Percentiles rank a stretch among this genome's conserved stretches.
Evolutionary conservation across 2,888 invertebrate species (phyloP).

Genomic region (Heteropelma amictum): DNA sequence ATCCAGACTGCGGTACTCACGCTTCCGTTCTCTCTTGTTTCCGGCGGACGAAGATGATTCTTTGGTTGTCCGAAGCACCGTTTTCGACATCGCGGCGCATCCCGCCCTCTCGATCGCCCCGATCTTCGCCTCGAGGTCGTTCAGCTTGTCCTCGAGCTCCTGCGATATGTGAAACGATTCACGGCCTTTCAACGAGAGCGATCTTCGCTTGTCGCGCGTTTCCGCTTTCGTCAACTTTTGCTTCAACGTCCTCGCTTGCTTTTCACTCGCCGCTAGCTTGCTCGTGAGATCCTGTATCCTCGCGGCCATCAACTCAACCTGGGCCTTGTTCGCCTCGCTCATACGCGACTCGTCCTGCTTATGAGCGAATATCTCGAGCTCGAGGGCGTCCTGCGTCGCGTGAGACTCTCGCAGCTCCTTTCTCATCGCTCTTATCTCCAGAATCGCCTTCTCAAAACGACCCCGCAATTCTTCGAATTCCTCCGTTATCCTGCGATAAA

Average conservation of each 20-base stretch:
- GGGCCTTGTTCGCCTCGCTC: slow-evolving; percentile 84
- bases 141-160: slow-evolving; percentile 90
- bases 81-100: slow-evolving; percentile 77
- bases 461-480: slow-evolving; percentile 88
- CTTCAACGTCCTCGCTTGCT: slow-evolving; percentile 88
- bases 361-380: slow-evolving; percentile 87
- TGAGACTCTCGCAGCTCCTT: slow-evolving; percentile 89
- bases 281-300: slow-evolving; percentile 90
- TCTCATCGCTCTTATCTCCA: slow-evolving; percentile 91
- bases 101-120: slow-evolving; percentile 82
- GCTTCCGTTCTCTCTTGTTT: slow-evolving; percentile 78
- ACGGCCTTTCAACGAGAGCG: slow-evolving; percentile 89
- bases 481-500: slow-evolving; percentile 82
- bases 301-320: slow-evolving; percentile 89
- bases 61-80: slow-evolving; percentile 79
- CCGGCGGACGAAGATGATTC: slow-evolving; percentile 80
- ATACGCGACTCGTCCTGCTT: slow-evolving; percentile 85
- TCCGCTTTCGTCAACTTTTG: slow-evolving; percentile 89
- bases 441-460: slow-evolving; percentile 89
- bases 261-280: slow-evolving; percentile 89
- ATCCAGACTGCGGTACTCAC: slow-evolving; percentile 65
- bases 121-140: slow-evolving; percentile 89
- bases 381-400: slow-evolving; percentile 88
- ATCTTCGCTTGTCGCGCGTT: slow-evolving; percentile 87
- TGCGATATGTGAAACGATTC: slow-evolving; percentile 89